Conservation (phyloP, 2,888 invertebrate species). For the Chironomus tentans region DNA sequence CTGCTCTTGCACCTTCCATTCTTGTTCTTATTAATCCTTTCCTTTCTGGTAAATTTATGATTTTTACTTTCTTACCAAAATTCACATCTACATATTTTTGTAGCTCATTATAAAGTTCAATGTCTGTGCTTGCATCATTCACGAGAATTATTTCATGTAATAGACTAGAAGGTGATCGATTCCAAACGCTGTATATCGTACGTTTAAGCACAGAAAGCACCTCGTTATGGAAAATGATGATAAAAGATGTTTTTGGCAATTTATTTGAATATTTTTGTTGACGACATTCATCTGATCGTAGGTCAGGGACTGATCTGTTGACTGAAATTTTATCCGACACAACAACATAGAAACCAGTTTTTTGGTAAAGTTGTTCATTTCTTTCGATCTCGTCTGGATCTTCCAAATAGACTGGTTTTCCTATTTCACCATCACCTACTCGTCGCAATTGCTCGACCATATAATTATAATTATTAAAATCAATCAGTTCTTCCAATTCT, state of each 20-base stretch:
- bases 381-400: constrained; percentile 1
- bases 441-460: not conserved
- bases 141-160: constrained; percentile 42
- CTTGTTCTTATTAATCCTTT: constrained; percentile 86
- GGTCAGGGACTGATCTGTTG: constrained; percentile 16
- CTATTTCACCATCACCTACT: constrained; percentile 6
- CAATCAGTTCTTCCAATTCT: not conserved
- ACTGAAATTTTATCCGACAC: constrained; percentile 18
- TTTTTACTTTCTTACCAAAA: constrained; percentile 47
- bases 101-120: constrained; percentile 43
- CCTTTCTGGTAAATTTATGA: constrained; percentile 67
- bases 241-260: not conserved
- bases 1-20: constrained; percentile 74
- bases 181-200: constrained; percentile 9
- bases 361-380: constrained; percentile 8
- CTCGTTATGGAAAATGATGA: constrained; percentile 23
- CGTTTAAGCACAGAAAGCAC: not conserved
- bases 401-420: not conserved
- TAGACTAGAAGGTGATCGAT: constrained; percentile 1
- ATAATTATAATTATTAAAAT: not conserved
- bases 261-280: constrained; percentile 13
- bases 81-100: constrained; percentile 38
- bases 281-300: not conserved
- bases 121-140: constrained; percentile 45
- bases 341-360: constrained; percentile 4